Evolutionary conservation across 1,140 invertebrate species (phyloP).

Genomic region (Yoshiicerus persimilis): DNA sequence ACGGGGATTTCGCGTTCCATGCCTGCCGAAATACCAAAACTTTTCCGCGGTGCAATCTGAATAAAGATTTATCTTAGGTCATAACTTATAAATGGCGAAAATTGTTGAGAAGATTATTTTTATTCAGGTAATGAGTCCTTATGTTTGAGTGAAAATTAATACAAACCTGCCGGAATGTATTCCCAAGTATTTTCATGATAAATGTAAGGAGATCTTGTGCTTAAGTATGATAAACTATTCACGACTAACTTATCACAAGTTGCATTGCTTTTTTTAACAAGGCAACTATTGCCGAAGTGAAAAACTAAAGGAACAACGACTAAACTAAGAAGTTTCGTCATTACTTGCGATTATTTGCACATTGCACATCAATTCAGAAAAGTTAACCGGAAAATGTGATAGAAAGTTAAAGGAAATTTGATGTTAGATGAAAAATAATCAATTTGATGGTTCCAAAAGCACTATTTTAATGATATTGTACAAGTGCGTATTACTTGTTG

Average conservation of each 20-base stretch:
- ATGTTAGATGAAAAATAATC: no score
- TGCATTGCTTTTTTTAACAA: neutral
- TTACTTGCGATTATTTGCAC: no score
- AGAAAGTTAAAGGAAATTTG: no score
- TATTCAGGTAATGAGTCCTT: neutral
- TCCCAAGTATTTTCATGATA: neutral
- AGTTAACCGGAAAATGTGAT: no score
- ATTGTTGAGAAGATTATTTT: neutral
- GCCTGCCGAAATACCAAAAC: slow-evolving; percentile 52
- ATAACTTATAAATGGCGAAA: no score
- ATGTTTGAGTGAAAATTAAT: neutral
- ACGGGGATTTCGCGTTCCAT: slow-evolving; percentile 68
- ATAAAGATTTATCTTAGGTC: neutral
- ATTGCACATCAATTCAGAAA: no score
- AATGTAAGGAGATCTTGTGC: neutral
- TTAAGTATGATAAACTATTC: neutral
- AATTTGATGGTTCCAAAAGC: no score
- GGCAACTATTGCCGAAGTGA: neutral
- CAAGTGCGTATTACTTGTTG: no score
- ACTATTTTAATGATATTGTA: no score
- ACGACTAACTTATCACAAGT: neutral
- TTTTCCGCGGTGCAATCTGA: neutral
- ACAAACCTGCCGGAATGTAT: neutral
- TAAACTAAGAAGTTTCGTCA: no score
- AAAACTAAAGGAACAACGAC: neutral